These are phyloP conservation scores for Aurelia coerulea DNA, from an alignment of 30 jellyfish, hydroid and myxozoan species.

Conservation along the genomic window DNA sequence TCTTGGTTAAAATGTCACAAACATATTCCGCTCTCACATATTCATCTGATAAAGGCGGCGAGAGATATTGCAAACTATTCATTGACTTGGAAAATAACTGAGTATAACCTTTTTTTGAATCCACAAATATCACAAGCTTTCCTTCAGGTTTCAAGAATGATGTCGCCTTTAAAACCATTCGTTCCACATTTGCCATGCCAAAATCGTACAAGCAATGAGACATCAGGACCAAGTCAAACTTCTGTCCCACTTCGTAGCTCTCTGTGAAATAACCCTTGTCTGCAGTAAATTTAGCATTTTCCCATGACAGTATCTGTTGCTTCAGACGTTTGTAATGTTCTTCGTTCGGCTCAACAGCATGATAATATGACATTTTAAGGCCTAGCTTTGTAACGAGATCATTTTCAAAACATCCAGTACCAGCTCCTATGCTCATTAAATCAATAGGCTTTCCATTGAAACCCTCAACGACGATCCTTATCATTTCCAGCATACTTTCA, in stretches of 20 bases:
- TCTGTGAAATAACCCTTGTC: constrained; percentile 29
- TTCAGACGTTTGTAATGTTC: constrained; percentile 21
- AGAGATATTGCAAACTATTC: neutral
- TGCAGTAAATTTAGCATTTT: neutral
- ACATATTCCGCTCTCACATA: no score
- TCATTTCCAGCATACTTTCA: constrained; percentile 2
- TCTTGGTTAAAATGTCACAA: neutral
- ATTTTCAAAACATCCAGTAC: constrained; percentile 59
- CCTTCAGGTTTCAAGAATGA: constrained; percentile 20
- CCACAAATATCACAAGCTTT: no score
- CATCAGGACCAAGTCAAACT: constrained; percentile 55
- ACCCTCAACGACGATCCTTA: constrained; percentile 17
- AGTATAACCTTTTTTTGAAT: neutral
- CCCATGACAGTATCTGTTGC: constrained; percentile 28
- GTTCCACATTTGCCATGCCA: neutral
- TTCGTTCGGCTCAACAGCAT: constrained; percentile 58
- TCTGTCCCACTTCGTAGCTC: constrained; percentile 14
- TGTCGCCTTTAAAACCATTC: constrained; percentile 4
- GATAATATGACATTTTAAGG: neutral
- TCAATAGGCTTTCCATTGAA: constrained; percentile 27
- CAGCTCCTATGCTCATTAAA: constrained; percentile 68
- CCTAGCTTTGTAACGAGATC: constrained; percentile 8
- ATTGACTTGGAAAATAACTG: constrained; percentile 8
- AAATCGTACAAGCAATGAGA: constrained; percentile 50
- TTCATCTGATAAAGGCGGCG: neutral